Evolutionary conservation across 1,140 invertebrate genomes (phyloP).

Genomic region (Globodera rostochiensis): DNA sequence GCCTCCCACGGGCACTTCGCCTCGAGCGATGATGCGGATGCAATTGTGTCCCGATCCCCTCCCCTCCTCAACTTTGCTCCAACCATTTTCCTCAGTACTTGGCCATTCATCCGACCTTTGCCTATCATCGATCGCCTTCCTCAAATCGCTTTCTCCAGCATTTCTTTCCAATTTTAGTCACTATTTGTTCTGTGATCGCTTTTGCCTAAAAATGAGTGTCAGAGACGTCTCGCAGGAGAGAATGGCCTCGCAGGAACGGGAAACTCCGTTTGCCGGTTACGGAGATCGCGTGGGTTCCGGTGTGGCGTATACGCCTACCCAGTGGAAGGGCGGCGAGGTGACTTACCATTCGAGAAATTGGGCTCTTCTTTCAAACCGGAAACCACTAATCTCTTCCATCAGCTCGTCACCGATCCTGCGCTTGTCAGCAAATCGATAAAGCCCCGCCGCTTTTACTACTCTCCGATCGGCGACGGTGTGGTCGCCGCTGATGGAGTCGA

Average conservation of each 20-base stretch:
- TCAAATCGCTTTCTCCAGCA: neutral
- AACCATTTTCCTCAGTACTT: neutral
- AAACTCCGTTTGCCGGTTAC: conserved; percentile 58
- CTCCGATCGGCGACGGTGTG: conserved; percentile 63
- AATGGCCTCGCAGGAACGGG: conserved; percentile 38
- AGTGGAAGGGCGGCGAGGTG: conserved; percentile 62
- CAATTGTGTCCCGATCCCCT: neutral
- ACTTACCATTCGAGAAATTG: neutral
- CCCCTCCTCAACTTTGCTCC: neutral
- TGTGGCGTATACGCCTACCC: conserved; percentile 55
- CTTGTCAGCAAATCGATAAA: conserved; percentile 58
- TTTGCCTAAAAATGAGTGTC: conserved; percentile 40
- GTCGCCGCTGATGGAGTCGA: conserved; percentile 64
- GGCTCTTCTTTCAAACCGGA: neutral
- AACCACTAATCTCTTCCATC: neutral
- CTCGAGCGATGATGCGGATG: neutral
- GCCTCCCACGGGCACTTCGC: neutral
- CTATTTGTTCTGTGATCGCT: neutral
- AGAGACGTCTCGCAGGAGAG: conserved; percentile 43
- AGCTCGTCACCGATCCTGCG: conserved; percentile 50
- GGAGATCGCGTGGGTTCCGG: conserved; percentile 63
- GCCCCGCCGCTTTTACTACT: conserved; percentile 49
- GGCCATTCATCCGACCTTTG: neutral
- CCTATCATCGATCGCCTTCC: neutral
- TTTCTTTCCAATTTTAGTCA: conserved; percentile 2